These are phyloP conservation scores for Caenorhabditis remanei DNA, from an alignment of 1,140 invertebrate genomes.

Conservation along the genomic window DNA sequence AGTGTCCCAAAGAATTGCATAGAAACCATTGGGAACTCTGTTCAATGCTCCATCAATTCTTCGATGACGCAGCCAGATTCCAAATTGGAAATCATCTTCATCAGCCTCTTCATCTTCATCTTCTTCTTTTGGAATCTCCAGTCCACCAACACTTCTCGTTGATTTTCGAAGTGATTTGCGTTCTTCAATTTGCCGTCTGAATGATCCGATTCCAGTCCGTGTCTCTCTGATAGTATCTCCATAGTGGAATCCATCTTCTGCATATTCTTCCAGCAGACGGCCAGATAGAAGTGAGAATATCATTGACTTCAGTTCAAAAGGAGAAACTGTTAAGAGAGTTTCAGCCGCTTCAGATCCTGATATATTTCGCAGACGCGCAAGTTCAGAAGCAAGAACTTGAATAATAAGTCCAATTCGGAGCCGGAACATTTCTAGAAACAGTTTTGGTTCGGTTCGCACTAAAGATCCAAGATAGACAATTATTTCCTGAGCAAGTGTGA, in stretches of 20 bases:
- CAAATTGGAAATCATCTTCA: slow-evolving; percentile 83
- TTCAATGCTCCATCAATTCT: slow-evolving; percentile 96
- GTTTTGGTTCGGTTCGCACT: slow-evolving; percentile 94
- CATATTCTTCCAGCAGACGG: slow-evolving; percentile 73
- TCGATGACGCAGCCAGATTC: slow-evolving; percentile 93
- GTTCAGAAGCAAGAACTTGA: slow-evolving; percentile 97
- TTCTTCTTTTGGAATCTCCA: slow-evolving; percentile 56
- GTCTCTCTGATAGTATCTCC: slow-evolving; percentile 68
- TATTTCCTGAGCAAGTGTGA: slow-evolving; percentile 96
- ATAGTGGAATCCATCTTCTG: slow-evolving; percentile 59
- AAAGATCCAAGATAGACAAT: slow-evolving; percentile 98
- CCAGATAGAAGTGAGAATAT: slow-evolving; percentile 74
- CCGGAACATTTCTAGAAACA: slow-evolving; percentile 96
- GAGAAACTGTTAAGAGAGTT: slow-evolving; percentile 72
- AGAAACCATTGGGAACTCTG: slow-evolving; percentile 94
- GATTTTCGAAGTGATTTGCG: slow-evolving; percentile 71
- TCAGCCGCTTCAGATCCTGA: slow-evolving; percentile 71
- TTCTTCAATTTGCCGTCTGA: slow-evolving; percentile 77
- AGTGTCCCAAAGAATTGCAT: slow-evolving; percentile 83
- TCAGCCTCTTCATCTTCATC: slow-evolving; percentile 68
- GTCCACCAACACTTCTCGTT: slow-evolving; percentile 62
- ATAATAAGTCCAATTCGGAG: slow-evolving; percentile 96
- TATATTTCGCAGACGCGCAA: slow-evolving; percentile 84
- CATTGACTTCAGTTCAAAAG: slow-evolving; percentile 77
- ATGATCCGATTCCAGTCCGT: slow-evolving; percentile 76